Evolutionary conservation across 2,797 vertebrate genomes (phyloP), one percentile per base, ranked within the genome.

Genomic region (Pipistrellus pipistrellus): DNA sequence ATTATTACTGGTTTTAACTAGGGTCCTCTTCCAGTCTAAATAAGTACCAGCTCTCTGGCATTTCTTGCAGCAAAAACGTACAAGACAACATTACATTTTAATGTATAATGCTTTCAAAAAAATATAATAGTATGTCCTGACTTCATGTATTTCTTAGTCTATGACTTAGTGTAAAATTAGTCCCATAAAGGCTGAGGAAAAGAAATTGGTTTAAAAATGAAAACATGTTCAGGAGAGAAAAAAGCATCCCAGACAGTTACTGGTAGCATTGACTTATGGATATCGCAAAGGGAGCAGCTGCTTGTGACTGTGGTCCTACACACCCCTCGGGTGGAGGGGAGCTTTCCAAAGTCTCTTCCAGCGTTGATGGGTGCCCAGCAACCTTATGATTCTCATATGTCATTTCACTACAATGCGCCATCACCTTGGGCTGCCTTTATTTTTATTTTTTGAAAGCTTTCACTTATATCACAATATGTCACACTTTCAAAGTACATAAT

Each of bases 21-120:
- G 44, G n/a, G 57, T 69, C 53, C 32, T 75, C 53, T 35, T 78
- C 44, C 59, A 62, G 59, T 30, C 59, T 30, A 30, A 62, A 62
- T 62, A 14, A 62, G 59, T 62, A 62, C 27, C 13, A 62, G 27
- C 59, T 30, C 46, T 80, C 11, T 30, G 66, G 32, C 38, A 30
- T 17, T 80, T 32, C 85, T 84, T 73, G 41, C 4, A 64, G 69
- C 30, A 81, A 82, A 77, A 83, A 59, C 30, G 15, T 81, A 27
- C 48, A 76, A 66, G 72, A 85, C 59, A 71, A 91, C 18, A 92
- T 85, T 76, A 53, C 21, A 90, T 69, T 82, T 82, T 85, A 77
- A 77, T n/a, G 81, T 86, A 32, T 30, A 86, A 80, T 62, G 8
- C 25, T 89, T 91, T 59, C 3, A 6, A 35, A 72, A 72, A 44